Base-by-base conservation (phyloP, 2,113 vertebrate species). In the Seriola rivoliana region DNA sequence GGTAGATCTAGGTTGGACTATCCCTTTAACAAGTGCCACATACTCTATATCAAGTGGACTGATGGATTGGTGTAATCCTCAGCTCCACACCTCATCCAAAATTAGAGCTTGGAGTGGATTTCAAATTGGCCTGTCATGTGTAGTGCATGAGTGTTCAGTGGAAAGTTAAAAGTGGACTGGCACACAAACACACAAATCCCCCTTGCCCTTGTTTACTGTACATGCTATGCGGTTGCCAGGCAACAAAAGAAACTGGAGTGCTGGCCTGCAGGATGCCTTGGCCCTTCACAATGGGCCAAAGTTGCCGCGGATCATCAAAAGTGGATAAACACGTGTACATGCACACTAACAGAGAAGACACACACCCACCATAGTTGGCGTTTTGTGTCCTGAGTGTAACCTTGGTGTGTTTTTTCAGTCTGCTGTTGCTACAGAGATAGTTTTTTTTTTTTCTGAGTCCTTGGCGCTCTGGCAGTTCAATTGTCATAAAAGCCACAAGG, bases 51-150 rank as follows among this genome's bases (percentile, higher is more conserved):
- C 81, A 67, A 67, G 71, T 68, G 59, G 34, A 11, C 25, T 4
- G 5, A 6, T 62, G 57, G 38, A 70, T 36, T 2, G 4, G 12
- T 36, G 65, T 8, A 16, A 46, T 36, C 46, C 74, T 70, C 64
- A 32, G 32, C 84, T 66, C 75, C 66, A 77, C 81, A 88, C 84
- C 88, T 81, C 79, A 8, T 84, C 85, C 80, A 82, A 71, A 92
- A 85, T 88, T 90, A 91, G 86, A 86, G 50, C 5, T 5, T 57
- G 65, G 87, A 78, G 87, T 84, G 78, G 75, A 78, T 88, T 86
- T 90, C 73, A 65, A 88, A 88, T 69, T 36, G 44, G 46, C 58
- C 60, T 9, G 69, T 44, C 67, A 29, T 73, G 84, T 80, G 69
- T 76, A 66, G 59, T 11, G 48, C 69, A n/a, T 60, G 50, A 82